phyloP scores from a whole-genome alignment of 2,888 invertebrate species.

The Homarus gammarus region DNA sequence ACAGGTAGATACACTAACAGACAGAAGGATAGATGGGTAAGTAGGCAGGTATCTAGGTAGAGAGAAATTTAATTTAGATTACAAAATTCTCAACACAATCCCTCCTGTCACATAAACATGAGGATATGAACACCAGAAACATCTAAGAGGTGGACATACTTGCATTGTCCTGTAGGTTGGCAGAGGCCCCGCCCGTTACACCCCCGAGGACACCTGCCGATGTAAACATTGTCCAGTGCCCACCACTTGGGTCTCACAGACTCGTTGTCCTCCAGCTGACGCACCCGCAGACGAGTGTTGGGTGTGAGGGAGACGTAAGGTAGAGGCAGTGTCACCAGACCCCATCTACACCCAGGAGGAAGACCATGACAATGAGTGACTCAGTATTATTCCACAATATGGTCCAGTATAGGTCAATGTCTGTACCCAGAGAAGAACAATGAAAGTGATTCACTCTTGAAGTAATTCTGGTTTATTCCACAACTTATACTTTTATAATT shows the following conservation, averaged over 20 bases:
- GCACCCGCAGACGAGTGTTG: conserved; percentile 79
- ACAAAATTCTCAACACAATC: too few species aligned
- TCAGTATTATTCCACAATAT: not conserved
- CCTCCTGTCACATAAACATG: not conserved
- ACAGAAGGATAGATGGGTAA: too few species aligned
- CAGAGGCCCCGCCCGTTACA: conserved; percentile 80
- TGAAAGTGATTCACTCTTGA: not conserved
- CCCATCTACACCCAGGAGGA: conserved; percentile 77
- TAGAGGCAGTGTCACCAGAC: conserved; percentile 78
- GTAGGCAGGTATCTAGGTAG: too few species aligned
- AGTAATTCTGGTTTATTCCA: too few species aligned
- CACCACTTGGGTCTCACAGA: conserved; percentile 77
- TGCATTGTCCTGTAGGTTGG: conserved; percentile 77
- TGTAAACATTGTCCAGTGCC: conserved; percentile 80
- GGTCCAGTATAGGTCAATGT: not conserved
- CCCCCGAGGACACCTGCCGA: conserved; percentile 79
- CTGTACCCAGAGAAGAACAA: not conserved
- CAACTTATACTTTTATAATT: too few species aligned
- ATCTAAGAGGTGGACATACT: conserved; percentile 78
- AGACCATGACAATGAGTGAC: not conserved
- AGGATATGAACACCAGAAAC: not conserved
- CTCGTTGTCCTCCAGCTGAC: conserved; percentile 77
- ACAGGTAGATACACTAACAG: too few species aligned
- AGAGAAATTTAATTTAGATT: too few species aligned
- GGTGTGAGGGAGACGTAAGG: conserved; percentile 79